Conservation (phyloP, 2,113 vertebrate species). For the Numida meleagris region DNA sequence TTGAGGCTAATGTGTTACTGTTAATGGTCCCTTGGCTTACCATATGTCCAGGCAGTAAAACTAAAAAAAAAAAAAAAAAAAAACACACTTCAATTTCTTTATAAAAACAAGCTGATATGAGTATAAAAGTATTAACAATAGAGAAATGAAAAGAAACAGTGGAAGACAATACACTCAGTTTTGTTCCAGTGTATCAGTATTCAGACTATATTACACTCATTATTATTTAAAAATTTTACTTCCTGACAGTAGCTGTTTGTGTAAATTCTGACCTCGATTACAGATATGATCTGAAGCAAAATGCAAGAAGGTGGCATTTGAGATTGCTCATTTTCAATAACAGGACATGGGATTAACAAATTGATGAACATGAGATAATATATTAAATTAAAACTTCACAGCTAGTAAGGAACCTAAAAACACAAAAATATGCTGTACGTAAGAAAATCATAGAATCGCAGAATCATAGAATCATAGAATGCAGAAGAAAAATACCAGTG, state of each 20-base stretch:
- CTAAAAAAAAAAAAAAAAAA: too few species aligned
- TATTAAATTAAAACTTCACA: conserved; percentile 26
- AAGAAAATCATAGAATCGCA: too few species aligned
- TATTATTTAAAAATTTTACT: conserved; percentile 13
- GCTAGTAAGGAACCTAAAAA: conserved; percentile 4
- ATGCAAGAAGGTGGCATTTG: background rate
- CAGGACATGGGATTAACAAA: conserved; percentile 23
- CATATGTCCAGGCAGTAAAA: conserved; percentile 30
- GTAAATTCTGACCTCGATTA: conserved; percentile 33
- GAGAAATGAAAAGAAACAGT: background rate
- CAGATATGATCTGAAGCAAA: conserved; percentile 29
- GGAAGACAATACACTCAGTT: background rate
- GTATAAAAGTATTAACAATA: background rate
- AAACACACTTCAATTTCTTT: conserved; percentile 8
- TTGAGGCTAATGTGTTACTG: conserved; percentile 15
- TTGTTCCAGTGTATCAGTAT: background rate
- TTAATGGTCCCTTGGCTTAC: conserved; percentile 24
- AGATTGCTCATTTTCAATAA: conserved; percentile 46
- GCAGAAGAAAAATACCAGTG: background rate
- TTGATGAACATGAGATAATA: conserved; percentile 12
- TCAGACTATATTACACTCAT: background rate
- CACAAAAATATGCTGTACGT: background rate
- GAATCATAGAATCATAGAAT: too few species aligned
- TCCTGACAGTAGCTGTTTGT: conserved; percentile 14
- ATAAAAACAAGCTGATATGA: background rate